Conservation (phyloP, 2,888 invertebrate species). For the Cerastis rubricosa region DNA sequence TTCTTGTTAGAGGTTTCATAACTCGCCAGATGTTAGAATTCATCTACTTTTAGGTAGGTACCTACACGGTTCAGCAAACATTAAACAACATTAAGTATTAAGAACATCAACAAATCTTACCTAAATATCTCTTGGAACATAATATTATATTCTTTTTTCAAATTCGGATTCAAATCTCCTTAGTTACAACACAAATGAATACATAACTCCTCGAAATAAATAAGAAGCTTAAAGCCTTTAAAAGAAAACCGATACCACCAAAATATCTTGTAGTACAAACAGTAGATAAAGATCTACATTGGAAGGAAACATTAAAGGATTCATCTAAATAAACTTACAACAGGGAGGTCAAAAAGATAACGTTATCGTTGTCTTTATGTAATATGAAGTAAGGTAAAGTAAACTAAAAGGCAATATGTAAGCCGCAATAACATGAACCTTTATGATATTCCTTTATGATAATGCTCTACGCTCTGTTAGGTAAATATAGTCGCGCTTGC, state of each 20-base stretch:
- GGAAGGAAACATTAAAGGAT: slow-evolving; percentile 58
- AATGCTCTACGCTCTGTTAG: slow-evolving; percentile 73
- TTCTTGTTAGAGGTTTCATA: not conserved
- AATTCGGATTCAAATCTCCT: slow-evolving; percentile 28
- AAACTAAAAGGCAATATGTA: slow-evolving; percentile 78
- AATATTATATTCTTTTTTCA: not conserved
- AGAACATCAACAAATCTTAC: not conserved
- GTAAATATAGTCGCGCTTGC: slow-evolving; percentile 72
- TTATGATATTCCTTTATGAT: slow-evolving; percentile 81
- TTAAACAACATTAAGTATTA: not conserved
- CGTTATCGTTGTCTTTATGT: slow-evolving; percentile 71
- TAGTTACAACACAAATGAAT: slow-evolving; percentile 35
- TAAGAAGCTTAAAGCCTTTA: slow-evolving; percentile 28
- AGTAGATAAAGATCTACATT: slow-evolving; percentile 55
- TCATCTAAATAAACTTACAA: slow-evolving; percentile 56
- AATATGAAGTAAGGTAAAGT: slow-evolving; percentile 72
- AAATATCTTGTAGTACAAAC: slow-evolving; percentile 28
- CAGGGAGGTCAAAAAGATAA: slow-evolving; percentile 71
- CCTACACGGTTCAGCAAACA: not conserved
- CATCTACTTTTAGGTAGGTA: not conserved
- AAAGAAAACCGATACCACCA: slow-evolving; percentile 34
- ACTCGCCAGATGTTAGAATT: not conserved
- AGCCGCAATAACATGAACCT: slow-evolving; percentile 79
- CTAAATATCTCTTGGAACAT: slow-evolving; percentile 3
- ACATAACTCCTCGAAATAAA: slow-evolving; percentile 43